Evolutionary conservation across 2,113 vertebrate species (phyloP).

Genomic region (Equus przewalskii): DNA sequence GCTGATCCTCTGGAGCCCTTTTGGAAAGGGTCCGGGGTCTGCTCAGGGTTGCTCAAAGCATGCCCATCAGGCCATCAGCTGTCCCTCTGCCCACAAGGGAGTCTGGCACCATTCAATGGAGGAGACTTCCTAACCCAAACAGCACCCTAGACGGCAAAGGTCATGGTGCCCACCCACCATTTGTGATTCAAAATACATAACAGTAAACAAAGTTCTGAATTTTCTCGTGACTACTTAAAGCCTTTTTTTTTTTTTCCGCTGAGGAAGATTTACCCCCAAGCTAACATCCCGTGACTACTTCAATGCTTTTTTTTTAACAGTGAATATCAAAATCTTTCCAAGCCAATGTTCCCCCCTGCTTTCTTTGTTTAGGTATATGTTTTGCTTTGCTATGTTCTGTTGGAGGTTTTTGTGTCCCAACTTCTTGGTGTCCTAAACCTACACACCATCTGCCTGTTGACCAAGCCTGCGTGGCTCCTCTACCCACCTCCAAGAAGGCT

Average conservation of each 20-base stretch:
- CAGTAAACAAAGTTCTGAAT: conserved; percentile 40
- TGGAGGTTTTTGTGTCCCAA: neutral
- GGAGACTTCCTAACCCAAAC: neutral
- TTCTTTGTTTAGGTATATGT: conserved; percentile 51
- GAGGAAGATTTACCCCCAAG: no score
- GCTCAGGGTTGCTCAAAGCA: neutral
- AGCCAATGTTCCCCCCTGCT: neutral
- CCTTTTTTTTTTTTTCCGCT: neutral
- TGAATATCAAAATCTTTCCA: conserved; percentile 56
- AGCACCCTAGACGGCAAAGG: neutral
- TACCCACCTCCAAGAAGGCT: neutral
- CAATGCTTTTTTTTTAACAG: neutral
- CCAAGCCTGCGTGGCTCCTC: neutral
- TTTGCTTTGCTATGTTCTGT: conserved; percentile 27
- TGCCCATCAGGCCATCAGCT: neutral
- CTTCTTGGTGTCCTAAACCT: conserved; percentile 37
- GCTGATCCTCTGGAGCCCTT: neutral
- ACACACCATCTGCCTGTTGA: conserved; percentile 7
- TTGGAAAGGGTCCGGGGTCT: neutral
- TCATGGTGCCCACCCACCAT: neutral
- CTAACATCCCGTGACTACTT: no score
- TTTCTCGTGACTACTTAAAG: neutral
- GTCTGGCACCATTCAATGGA: neutral
- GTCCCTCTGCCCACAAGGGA: neutral
- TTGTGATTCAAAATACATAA: conserved; percentile 27